Evolutionary conservation across 2,113 vertebrate genomes (phyloP), one percentile per base, ranked within the genome.

Genomic region (Tyto alba): DNA sequence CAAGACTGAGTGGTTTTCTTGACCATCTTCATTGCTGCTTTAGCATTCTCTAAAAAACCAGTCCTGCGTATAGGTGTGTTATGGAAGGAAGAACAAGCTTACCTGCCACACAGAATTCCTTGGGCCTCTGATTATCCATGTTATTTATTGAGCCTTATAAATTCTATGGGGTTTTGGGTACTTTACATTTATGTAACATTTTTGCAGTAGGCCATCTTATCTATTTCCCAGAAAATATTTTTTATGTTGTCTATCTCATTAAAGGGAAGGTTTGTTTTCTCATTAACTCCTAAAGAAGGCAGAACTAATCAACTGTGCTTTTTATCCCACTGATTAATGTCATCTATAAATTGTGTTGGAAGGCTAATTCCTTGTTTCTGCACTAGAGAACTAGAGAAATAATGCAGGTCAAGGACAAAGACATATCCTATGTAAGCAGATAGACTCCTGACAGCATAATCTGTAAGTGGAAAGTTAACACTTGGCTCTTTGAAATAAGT

Each of bases 381-480:
- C 84, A 87, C 52, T 67, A 85, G 14, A 89, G 68, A 95, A 60
- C 76, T 74, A 72, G 12, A 77, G 56, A 55, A 90, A 67, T 23
- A 68, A 89, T 62, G 45, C 63, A 92, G 89, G 85, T 90, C 80
- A 96, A 97, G 88, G 93, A 53, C 86, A 91, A 96, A 95, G 66
- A 60, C 23, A 55, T 77, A 73, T 77, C 79, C 89, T 68, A 10
- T 22, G 55, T 59, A 91, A 95, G 71, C 91, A 98, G 96, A 96
- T 40, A 73, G 27, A 72, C 85, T 96, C 84, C 90, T 95, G 91
- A 50, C 83, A 95, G 62, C 75, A 50, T 90, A 87, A 93, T 95
- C 94, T 97, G 63, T 84, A 92, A 98, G 64, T 64, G 57, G 88
- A 96, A 98, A 98, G 83, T 89, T 96, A 96, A 97, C 96, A 91